Evolutionary conservation across 2,797 vertebrate species (phyloP).

Genomic region (Anguilla pacifica): DNA sequence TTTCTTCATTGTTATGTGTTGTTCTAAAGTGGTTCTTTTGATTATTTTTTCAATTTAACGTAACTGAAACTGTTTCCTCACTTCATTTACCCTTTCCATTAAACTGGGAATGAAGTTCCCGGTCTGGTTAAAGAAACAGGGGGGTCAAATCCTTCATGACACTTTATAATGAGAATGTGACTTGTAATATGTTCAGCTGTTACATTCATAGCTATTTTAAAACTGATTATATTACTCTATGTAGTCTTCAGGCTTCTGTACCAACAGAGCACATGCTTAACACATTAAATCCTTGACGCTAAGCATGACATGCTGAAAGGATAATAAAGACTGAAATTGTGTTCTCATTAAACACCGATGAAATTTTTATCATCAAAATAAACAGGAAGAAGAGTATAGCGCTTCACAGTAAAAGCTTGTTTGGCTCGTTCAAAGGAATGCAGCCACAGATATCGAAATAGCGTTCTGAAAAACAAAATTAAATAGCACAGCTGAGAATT

Average conservation of each 20-base stretch:
- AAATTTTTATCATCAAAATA: background rate
- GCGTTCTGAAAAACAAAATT: background rate
- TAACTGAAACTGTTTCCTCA: background rate
- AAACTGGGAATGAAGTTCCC: background rate
- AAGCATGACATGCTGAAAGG: background rate
- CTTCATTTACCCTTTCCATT: background rate
- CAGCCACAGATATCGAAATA: background rate
- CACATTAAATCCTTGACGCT: background rate
- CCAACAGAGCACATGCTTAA: background rate
- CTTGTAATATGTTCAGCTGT: background rate
- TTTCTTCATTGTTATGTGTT: background rate
- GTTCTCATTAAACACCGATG: background rate
- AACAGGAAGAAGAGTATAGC: background rate
- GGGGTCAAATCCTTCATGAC: background rate
- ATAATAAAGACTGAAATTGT: background rate
- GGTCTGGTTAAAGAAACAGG: background rate
- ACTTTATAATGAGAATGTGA: background rate
- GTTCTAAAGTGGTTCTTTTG: background rate
- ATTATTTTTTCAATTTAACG: background rate
- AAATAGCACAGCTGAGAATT: slow-evolving; percentile 10
- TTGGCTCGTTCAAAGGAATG: slow-evolving; percentile 2
- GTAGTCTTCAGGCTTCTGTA: background rate
- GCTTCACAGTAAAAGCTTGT: background rate
- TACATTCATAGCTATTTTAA: background rate
- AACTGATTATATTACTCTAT: background rate